These are phyloP conservation scores for Metopolophium dirhodum DNA, from an alignment of 1,140 invertebrate species.

Conservation along the genomic window DNA sequence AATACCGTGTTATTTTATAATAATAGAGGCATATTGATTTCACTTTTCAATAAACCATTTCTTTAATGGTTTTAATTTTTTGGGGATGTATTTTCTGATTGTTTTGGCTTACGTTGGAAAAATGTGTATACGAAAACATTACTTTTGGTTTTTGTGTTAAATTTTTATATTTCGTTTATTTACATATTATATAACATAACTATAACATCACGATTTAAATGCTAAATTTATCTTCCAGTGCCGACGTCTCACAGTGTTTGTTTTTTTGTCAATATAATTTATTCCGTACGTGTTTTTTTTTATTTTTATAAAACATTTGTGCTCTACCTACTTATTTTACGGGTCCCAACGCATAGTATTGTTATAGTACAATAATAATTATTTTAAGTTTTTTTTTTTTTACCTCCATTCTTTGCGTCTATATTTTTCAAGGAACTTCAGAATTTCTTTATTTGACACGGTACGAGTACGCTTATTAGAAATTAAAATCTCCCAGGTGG, in stretches of 20 bases:
- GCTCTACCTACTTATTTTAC: slow-evolving; percentile 57
- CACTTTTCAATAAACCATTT: background rate
- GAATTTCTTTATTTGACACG: slow-evolving; percentile 60
- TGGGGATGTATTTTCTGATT: background rate
- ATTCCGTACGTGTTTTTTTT: slow-evolving; percentile 37
- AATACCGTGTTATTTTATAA: background rate
- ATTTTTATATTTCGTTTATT: background rate
- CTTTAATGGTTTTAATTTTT: background rate
- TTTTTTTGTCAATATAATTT: slow-evolving; percentile 22
- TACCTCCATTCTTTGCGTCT: background rate
- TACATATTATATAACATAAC: background rate
- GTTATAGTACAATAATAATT: slow-evolving; percentile 48
- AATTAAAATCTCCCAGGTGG: background rate
- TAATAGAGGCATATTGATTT: background rate
- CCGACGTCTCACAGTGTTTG: background rate
- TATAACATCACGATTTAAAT: background rate
- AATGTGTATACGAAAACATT: background rate
- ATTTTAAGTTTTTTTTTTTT: slow-evolving; percentile 16
- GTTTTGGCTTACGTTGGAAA: background rate
- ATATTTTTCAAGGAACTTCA: slow-evolving; percentile 69
- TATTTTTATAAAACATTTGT: slow-evolving; percentile 23
- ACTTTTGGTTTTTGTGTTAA: background rate
- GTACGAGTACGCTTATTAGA: background rate
- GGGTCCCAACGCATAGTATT: slow-evolving; percentile 61
- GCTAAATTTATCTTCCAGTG: background rate